Conservation (phyloP, 2,113 vertebrate genomes). For the Athene noctua region DNA sequence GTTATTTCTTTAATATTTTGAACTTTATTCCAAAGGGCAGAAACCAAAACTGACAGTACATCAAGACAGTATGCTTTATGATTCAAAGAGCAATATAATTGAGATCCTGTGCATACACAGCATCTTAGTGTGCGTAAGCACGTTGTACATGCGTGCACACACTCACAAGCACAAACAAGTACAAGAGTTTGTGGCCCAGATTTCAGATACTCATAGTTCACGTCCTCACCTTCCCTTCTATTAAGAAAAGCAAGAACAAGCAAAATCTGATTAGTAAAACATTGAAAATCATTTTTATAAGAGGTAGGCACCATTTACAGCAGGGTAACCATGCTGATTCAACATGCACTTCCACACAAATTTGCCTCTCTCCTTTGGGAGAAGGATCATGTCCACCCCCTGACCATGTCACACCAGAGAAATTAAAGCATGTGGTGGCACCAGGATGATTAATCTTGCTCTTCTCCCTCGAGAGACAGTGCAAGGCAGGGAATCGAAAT, state of each 20-base stretch:
- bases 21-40: constrained; percentile 51
- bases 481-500: background rate
- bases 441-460: background rate
- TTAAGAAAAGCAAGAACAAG: background rate
- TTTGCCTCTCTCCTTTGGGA: background rate
- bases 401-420: background rate
- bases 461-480: background rate
- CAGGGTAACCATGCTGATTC: background rate
- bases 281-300: background rate
- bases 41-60: constrained; percentile 57
- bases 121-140: fast-evolving
- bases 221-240: background rate
- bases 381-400: background rate
- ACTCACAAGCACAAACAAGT: background rate
- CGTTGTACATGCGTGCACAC: background rate
- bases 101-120: background rate
- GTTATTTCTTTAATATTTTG: constrained; percentile 60
- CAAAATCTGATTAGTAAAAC: background rate
- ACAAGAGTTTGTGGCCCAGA: background rate
- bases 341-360: background rate
- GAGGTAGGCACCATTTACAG: background rate
- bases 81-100: constrained; percentile 60
- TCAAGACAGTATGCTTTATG: constrained; percentile 9
- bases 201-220: background rate
- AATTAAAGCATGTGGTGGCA: background rate